Conservation (phyloP, 2,797 vertebrate genomes). For the Premnoplex brunnescens region DNA sequence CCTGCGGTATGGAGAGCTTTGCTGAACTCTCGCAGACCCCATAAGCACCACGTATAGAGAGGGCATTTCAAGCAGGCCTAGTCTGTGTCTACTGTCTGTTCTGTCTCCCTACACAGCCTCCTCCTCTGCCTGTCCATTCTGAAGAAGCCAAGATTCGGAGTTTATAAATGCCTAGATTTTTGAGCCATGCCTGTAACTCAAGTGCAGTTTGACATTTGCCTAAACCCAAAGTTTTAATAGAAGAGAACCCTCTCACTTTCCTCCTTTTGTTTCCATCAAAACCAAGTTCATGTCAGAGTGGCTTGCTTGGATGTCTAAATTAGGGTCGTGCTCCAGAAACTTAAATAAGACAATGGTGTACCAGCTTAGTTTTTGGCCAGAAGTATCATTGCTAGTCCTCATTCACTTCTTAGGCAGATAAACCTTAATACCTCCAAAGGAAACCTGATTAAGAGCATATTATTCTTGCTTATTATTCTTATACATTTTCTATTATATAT, state of each 20-base stretch:
- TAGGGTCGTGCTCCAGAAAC: neutral
- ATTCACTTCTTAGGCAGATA: neutral
- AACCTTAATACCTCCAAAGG: neutral
- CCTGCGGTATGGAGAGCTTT: neutral
- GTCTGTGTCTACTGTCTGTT: neutral
- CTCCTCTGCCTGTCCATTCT: neutral
- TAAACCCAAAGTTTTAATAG: neutral
- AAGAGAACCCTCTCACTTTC: neutral
- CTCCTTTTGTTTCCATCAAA: neutral
- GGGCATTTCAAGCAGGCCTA: neutral
- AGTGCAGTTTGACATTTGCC: neutral
- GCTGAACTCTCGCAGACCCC: rapidly evolving
- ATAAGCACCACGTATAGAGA: neutral
- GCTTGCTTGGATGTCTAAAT: neutral
- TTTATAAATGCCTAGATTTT: neutral
- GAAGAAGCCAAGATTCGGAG: neutral
- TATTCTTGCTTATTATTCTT: neutral
- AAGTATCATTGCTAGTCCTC: neutral
- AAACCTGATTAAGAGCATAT: neutral
- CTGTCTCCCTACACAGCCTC: rapidly evolving
- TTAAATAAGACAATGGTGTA: neutral
- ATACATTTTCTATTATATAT: neutral
- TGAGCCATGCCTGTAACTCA: neutral
- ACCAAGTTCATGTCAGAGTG: neutral
- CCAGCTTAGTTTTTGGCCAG: neutral